phyloP scores from a whole-genome alignment of 1,140 invertebrate species.

The Venturia canescens region DNA sequence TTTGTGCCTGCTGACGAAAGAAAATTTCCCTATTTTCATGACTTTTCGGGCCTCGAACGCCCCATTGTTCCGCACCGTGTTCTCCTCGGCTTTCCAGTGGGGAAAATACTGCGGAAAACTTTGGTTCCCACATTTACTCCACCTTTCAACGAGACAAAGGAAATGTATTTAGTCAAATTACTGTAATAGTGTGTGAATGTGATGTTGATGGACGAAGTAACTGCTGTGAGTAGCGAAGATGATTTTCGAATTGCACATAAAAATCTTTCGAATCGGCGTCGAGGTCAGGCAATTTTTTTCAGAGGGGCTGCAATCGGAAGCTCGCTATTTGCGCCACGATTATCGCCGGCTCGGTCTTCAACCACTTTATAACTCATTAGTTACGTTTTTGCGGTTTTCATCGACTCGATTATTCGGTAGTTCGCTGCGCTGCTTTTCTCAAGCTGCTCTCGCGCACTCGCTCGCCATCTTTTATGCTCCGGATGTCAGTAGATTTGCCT shows the following conservation, averaged over 20 bases:
- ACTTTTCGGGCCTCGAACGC: not conserved
- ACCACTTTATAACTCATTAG: not conserved
- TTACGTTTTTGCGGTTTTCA: not conserved
- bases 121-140: not conserved
- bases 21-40: constrained; percentile 3
- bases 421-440: constrained; percentile 15
- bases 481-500: constrained; percentile 35
- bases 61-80: too few relatives aligned
- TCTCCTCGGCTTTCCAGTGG: too few relatives aligned
- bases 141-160: not conserved
- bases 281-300: not conserved
- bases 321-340: not conserved
- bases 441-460: not conserved
- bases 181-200: not conserved
- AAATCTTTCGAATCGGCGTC: not conserved
- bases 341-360: not conserved
- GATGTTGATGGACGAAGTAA: not conserved
- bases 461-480: constrained; percentile 32
- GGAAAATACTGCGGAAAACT: not conserved
- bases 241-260: not conserved
- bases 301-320: not conserved
- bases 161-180: constrained; percentile 1
- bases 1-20: constrained; percentile 20
- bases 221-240: too few relatives aligned
- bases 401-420: not conserved